Conservation (phyloP, 2,113 vertebrate species). For the Rhinolophus ferrumequinum region DNA sequence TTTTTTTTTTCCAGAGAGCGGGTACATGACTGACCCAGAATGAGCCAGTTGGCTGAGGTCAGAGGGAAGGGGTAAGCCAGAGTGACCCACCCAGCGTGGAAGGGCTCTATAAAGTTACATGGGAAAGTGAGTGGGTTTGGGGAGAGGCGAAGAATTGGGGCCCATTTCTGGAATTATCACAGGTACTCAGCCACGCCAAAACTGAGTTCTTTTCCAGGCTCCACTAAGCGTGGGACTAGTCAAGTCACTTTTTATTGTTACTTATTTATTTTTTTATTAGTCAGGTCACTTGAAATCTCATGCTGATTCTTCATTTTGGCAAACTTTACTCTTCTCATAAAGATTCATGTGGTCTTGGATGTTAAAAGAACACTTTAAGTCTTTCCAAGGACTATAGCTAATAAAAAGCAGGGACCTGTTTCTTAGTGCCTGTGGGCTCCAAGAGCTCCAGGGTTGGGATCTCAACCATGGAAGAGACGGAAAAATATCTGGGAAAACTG, state of each 20-base stretch:
- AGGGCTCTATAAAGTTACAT: background rate
- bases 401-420: slow-evolving; percentile 73
- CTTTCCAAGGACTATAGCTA: slow-evolving; percentile 69
- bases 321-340: slow-evolving; percentile 65
- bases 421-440: slow-evolving; percentile 21
- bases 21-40: background rate
- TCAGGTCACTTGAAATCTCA: slow-evolving; percentile 61
- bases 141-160: background rate
- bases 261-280: slow-evolving; percentile 63
- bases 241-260: slow-evolving; percentile 53
- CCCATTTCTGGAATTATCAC: background rate
- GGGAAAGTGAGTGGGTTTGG: background rate
- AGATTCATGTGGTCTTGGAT: slow-evolving; percentile 68
- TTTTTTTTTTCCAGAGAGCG: background rate
- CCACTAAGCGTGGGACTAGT: background rate
- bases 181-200: slow-evolving; percentile 19
- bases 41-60: background rate
- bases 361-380: slow-evolving; percentile 57
- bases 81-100: background rate
- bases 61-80: background rate
- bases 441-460: slow-evolving; percentile 37
- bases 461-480: slow-evolving; percentile 42
- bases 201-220: slow-evolving; percentile 44
- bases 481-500: slow-evolving; percentile 40
- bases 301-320: slow-evolving; percentile 67